phyloP scores from a whole-genome alignment of 2,113 vertebrate species.

The Cranoglanis bouderius region DNA sequence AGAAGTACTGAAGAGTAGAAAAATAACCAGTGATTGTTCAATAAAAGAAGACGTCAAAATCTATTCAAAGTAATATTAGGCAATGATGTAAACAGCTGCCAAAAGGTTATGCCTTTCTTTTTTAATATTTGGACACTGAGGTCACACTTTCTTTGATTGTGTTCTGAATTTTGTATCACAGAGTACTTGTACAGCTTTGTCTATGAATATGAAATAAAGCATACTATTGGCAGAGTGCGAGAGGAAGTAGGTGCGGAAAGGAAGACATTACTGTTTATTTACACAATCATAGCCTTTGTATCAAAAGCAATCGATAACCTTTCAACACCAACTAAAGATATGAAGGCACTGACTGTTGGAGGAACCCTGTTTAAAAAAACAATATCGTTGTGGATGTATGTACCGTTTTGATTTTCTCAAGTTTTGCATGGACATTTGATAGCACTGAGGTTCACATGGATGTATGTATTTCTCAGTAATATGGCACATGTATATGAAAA shows the following conservation, averaged over 20 bases:
- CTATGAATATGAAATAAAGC: conserved; percentile 30
- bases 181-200: conserved; percentile 53
- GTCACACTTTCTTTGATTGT: conserved; percentile 44
- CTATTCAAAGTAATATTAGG: conserved; percentile 55
- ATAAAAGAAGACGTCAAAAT: conserved; percentile 48
- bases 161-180: conserved; percentile 49
- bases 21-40: conserved; percentile 54
- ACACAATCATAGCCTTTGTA: conserved; percentile 62
- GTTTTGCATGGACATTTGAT: conserved; percentile 74
- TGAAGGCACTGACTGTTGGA: conserved; percentile 83
- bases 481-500: conserved; percentile 46
- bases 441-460: conserved; percentile 56
- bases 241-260: not conserved
- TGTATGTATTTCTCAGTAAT: conserved; percentile 60
- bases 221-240: conserved; percentile 17
- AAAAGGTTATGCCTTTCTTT: conserved; percentile 59
- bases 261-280: conserved; percentile 46
- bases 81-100: conserved; percentile 68
- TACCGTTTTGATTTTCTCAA: conserved; percentile 48
- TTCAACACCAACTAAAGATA: conserved; percentile 61
- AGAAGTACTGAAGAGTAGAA: conserved; percentile 31
- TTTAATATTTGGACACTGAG: conserved; percentile 36
- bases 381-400: conserved; percentile 60
- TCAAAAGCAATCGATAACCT: conserved; percentile 59
- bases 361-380: conserved; percentile 56